A percentile compares a stretch with the other conserved stretches of the same genome.
phyloP scores from a whole-genome alignment of 2,888 invertebrate genomes.

The Panzeria rudis region DNA sequence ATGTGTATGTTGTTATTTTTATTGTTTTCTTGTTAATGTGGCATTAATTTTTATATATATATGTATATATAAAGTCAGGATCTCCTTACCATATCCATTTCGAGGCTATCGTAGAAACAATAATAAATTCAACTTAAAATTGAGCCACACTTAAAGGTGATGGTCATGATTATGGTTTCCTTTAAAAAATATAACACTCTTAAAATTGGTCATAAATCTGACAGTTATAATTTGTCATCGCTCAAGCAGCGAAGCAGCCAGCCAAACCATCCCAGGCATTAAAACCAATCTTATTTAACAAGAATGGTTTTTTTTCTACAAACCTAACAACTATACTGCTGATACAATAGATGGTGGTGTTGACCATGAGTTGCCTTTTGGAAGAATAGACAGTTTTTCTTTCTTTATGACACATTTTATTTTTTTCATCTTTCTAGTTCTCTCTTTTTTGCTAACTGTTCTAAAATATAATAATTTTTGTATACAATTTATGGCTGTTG shows the following conservation, averaged over 20 bases:
- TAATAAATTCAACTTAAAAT: slow-evolving; percentile 59
- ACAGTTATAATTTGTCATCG: slow-evolving; percentile 83
- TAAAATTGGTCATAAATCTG: slow-evolving; percentile 83
- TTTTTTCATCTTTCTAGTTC: neutral
- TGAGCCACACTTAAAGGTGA: slow-evolving; percentile 59
- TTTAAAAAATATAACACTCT: slow-evolving; percentile 82
- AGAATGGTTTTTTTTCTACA: slow-evolving; percentile 4
- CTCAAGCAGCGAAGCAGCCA: slow-evolving; percentile 77
- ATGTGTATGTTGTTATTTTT: too few relatives aligned
- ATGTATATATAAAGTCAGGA: too few relatives aligned
- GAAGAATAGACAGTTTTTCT: neutral
- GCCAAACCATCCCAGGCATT: slow-evolving; percentile 1
- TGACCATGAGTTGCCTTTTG: slow-evolving; percentile 31
- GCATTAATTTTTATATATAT: too few relatives aligned
- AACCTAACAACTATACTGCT: slow-evolving; percentile 32
- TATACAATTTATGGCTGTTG: slow-evolving; percentile 33
- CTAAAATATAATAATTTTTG: slow-evolving; percentile 38
- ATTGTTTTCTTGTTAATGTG: too few relatives aligned
- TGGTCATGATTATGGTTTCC: slow-evolving; percentile 57
- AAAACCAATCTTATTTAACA: slow-evolving; percentile 44
- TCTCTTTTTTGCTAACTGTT: slow-evolving; percentile 10
- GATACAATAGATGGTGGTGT: slow-evolving; percentile 11
- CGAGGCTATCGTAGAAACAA: slow-evolving; percentile 20
- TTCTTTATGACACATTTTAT: neutral
- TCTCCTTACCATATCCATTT: neutral